Conservation (phyloP, 2,888 invertebrate genomes). For the Rhyacophila evoluta region DNA sequence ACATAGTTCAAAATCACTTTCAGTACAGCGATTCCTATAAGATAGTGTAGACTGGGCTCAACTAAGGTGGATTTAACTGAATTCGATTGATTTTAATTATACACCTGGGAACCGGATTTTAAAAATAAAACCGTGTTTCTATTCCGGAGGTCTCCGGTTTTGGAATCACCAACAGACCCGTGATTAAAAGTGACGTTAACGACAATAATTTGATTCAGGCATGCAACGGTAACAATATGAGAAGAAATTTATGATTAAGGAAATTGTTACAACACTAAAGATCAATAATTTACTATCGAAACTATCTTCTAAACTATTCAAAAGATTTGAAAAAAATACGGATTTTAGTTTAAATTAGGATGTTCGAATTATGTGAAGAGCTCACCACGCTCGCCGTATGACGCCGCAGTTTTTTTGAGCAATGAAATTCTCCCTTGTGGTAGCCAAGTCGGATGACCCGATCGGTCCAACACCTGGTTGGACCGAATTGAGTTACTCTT, state of each 20-base stretch:
- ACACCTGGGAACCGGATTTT: constrained; percentile 15
- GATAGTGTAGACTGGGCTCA: not conserved
- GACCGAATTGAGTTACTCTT: too few species aligned
- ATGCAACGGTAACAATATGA: not conserved
- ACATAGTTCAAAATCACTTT: not conserved
- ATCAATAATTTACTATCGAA: too few species aligned
- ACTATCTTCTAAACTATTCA: too few species aligned
- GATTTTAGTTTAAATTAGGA: too few species aligned
- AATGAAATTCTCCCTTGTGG: too few species aligned
- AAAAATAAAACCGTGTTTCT: constrained; percentile 1
- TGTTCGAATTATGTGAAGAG: too few species aligned
- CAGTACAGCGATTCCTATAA: not conserved
- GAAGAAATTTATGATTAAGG: not conserved
- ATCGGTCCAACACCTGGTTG: too few species aligned
- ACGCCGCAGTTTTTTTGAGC: too few species aligned
- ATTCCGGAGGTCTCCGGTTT: constrained; percentile 18
- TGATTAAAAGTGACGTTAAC: constrained; percentile 19
- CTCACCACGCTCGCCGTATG: too few species aligned
- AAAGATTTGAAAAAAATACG: too few species aligned
- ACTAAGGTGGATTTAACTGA: not conserved
- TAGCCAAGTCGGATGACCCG: too few species aligned
- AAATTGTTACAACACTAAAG: too few species aligned
- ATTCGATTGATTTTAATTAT: constrained; percentile 9
- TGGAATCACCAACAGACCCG: not conserved
- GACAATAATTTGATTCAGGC: constrained; percentile 1